These are phyloP conservation scores for Urocynchramus pylzowi DNA, from an alignment of 2,113 vertebrate species.

Conservation along the genomic window DNA sequence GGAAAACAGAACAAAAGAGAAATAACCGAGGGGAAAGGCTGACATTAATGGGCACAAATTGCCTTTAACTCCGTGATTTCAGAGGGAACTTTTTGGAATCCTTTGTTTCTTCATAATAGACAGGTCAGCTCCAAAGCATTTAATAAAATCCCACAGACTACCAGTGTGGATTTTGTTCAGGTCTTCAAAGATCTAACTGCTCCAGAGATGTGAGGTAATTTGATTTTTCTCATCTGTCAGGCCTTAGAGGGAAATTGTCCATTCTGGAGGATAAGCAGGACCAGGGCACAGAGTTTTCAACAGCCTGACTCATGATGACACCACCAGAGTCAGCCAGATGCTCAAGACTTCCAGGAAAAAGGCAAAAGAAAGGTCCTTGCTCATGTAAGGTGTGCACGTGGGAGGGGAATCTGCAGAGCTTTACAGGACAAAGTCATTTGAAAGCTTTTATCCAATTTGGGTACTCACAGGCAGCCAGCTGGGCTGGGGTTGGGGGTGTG, in stretches of 20 bases:
- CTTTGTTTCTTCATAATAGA: not conserved
- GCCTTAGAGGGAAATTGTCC: not conserved
- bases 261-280: not conserved
- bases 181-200: slow-evolving; percentile 17
- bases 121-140: not conserved
- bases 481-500: rapidly evolving
- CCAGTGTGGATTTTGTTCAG: not conserved
- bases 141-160: not conserved
- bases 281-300: not conserved
- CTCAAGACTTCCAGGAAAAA: not conserved
- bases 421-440: not conserved
- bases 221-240: slow-evolving; percentile 3
- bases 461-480: not conserved
- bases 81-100: not conserved
- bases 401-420: not conserved
- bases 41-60: slow-evolving; percentile 1
- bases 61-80: not conserved
- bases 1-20: not conserved
- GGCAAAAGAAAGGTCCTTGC: not conserved
- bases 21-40: slow-evolving; percentile 1
- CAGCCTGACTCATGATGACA: not conserved
- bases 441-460: not conserved
- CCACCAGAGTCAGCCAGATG: not conserved
- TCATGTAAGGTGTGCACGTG: not conserved
- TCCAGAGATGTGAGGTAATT: not conserved